phyloP scores from a whole-genome alignment of 2,797 vertebrate genomes.

The Channallabes apus region DNA sequence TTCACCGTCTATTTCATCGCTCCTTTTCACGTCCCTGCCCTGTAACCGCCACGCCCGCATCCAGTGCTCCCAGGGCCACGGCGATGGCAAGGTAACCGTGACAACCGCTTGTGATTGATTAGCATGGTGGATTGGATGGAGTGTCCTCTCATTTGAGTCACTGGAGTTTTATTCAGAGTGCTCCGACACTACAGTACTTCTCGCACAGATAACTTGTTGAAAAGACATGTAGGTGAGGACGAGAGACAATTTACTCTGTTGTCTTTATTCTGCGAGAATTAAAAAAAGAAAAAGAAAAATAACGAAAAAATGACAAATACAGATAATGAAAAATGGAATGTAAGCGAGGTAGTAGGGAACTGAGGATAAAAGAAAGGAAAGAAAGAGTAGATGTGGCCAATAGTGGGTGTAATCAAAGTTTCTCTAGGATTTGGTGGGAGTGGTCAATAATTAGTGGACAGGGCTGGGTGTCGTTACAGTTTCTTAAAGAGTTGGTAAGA shows the following conservation, averaged over 20 bases:
- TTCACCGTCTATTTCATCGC: slow-evolving; percentile 64
- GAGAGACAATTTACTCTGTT: neutral
- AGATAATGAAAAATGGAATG: neutral
- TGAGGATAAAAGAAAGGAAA: neutral
- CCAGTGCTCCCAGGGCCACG: slow-evolving; percentile 51
- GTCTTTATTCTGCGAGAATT: neutral
- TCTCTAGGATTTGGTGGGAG: neutral
- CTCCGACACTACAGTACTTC: slow-evolving; percentile 40
- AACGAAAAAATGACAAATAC: too few relatives aligned
- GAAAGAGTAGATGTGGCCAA: neutral
- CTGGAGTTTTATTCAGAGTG: slow-evolving; percentile 63
- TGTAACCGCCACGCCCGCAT: slow-evolving; percentile 61
- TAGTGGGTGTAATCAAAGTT: neutral
- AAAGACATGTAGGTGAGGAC: slow-evolving; percentile 9
- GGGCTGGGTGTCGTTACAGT: neutral
- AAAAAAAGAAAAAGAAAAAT: too few relatives aligned
- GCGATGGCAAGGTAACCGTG: slow-evolving; percentile 46
- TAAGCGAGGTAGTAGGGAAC: neutral
- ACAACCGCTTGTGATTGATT: slow-evolving; percentile 72
- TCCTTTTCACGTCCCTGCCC: slow-evolving; percentile 60
- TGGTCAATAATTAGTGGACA: neutral
- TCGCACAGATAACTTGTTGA: slow-evolving; percentile 22
- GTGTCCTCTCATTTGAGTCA: slow-evolving; percentile 68
- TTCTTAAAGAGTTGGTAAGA: neutral
- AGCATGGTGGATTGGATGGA: slow-evolving; percentile 71